Conservation (phyloP, 2,797 vertebrate species). For the Melopsittacus undulatus region DNA sequence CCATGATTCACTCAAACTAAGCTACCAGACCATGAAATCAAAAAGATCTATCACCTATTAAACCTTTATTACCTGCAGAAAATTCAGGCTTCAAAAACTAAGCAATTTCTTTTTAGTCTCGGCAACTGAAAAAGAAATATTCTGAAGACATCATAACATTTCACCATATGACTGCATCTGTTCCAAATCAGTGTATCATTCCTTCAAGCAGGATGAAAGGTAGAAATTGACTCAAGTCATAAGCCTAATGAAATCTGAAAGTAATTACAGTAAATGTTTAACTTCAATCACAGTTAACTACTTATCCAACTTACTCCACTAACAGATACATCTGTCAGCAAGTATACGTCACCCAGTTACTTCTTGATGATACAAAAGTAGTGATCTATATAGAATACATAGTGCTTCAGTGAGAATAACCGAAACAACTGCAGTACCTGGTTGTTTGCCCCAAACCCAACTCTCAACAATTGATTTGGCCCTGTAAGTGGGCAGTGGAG, state of each 20-base stretch:
- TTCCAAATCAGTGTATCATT: background rate
- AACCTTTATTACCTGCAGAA: background rate
- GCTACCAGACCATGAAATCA: background rate
- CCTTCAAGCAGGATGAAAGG: background rate
- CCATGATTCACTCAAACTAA: background rate
- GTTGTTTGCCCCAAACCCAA: conserved; percentile 97
- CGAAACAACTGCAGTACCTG: conserved; percentile 81
- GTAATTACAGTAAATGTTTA: background rate
- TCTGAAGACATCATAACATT: background rate
- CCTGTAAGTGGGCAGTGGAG: conserved; percentile 79
- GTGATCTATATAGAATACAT: accelerated
- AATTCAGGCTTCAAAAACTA: background rate
- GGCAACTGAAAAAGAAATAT: background rate
- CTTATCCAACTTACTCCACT: background rate
- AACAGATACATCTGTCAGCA: background rate
- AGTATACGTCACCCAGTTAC: background rate
- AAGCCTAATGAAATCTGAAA: conserved; percentile 14
- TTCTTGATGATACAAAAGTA: background rate
- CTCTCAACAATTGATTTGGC: conserved; percentile 94
- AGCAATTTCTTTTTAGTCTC: background rate
- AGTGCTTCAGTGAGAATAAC: background rate
- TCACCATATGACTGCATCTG: background rate
- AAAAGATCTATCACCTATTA: conserved; percentile 7
- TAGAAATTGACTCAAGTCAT: background rate
- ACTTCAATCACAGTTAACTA: background rate